Percentiles rank a stretch among this genome's conserved stretches.
Conservation (phyloP, 2,113 vertebrate genomes). For the Plecturocebus donacophilus region DNA sequence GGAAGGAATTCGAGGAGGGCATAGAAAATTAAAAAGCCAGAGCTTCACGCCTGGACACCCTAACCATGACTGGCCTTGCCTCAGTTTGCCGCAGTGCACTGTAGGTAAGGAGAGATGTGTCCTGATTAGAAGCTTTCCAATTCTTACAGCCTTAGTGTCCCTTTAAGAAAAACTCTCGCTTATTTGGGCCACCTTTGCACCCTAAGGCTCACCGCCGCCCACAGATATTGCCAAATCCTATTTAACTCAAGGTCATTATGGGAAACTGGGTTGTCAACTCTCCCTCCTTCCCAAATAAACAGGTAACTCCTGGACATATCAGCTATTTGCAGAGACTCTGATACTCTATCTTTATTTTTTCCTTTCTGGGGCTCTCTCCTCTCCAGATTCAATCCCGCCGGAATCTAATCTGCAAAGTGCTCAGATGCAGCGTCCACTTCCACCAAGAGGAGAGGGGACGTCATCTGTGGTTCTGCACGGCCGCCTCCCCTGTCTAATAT, state of each 20-base stretch:
- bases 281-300: neutral
- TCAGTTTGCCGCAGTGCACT: neutral
- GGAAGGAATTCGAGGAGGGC: neutral
- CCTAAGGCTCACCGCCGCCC: neutral
- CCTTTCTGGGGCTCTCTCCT: neutral
- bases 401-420: neutral
- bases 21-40: neutral
- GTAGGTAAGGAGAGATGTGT: neutral
- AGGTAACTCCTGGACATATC: neutral
- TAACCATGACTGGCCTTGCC: neutral
- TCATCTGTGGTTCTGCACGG: constrained; percentile 71
- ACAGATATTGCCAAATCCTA: constrained; percentile 1
- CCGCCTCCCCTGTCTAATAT: constrained; percentile 68
- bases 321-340: neutral
- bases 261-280: constrained; percentile 10
- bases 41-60: neutral
- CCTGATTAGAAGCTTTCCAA: neutral
- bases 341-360: neutral
- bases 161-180: constrained; percentile 16
- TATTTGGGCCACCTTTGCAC: neutral
- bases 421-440: neutral
- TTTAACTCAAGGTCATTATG: constrained; percentile 37
- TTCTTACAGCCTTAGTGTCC: neutral
- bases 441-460: neutral
- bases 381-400: neutral